Base-by-base conservation (phyloP, 1,140 invertebrate species). In the Stenopsyche tienmushanensis region DNA sequence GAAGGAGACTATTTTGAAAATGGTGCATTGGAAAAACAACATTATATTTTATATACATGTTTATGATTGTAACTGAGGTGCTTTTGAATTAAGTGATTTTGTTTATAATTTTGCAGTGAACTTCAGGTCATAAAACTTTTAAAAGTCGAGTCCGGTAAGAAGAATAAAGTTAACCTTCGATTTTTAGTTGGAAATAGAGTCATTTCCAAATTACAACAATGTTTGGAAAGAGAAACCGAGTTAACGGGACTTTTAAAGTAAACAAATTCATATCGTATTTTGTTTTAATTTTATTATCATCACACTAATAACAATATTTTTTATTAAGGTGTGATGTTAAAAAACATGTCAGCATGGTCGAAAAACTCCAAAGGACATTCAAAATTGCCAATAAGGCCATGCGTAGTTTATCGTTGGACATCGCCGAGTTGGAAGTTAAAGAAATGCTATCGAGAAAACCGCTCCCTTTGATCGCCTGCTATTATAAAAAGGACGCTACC, bases 111-210 rank as follows among this genome's bases (percentile, higher is more conserved):
- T 71, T 77, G 17, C 70, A 83, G 84, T 67, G 89, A 94, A 73
- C 77, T 94, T 44, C 92, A 94, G 83, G 83, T 84, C 2, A 83
- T 93, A 5, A 93, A 93, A 76, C 72, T 93, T 18, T 67, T 91
- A 1, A 81, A 84, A 50, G 74, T 77, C 1, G 90, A 92, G 72
- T 86, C 87, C 57, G 88, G 87, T 13, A 90, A 90, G 75, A 90
- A 90, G 70, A 82, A 83, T 13, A 91, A 90, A 75, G 84, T 78
- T 0, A 87, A 90, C 70, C 72, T 83, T 0, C 79, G 85, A 68
- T 93, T 92, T 76, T 72, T 93, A 1, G 85, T 87, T 25, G 92
- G 91, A 0, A 80, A 84, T 39, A 78, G 91, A 69, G 86, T 91
- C 0, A 71, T 86, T 0, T 79, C 80, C 25, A 80, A 83, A 53